A percentile compares a stretch with the other conserved stretches of the same genome.
phyloP scores from a whole-genome alignment of 2,888 invertebrate species.

The Malthinus seriepunctatus region DNA sequence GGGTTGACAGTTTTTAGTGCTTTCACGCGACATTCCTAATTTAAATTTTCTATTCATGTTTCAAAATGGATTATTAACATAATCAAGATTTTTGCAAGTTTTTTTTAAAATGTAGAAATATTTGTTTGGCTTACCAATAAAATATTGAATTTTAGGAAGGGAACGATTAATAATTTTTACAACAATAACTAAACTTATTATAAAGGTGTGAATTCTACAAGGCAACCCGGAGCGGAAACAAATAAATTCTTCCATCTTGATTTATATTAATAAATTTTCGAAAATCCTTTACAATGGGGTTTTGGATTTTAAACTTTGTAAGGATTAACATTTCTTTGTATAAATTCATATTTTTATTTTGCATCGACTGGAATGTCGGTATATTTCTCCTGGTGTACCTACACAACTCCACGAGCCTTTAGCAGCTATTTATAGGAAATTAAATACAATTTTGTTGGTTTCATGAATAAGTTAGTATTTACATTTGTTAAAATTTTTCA shows the following conservation, averaged over 20 bases:
- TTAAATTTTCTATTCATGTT: too few species aligned
- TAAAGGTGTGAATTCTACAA: slow-evolving; percentile 13
- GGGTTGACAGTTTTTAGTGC: background rate
- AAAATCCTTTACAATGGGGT: slow-evolving; percentile 13
- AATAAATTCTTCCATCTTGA: slow-evolving; percentile 18
- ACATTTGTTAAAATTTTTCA: background rate
- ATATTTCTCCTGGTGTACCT: too few species aligned
- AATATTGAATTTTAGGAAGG: too few species aligned
- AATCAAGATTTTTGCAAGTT: too few species aligned
- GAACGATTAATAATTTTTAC: slow-evolving; percentile 7
- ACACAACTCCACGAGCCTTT: background rate
- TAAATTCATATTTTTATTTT: slow-evolving; percentile 3
- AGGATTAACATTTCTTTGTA: background rate
- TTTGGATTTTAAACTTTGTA: background rate
- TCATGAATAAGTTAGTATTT: too few species aligned
- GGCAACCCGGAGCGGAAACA: slow-evolving; percentile 15
- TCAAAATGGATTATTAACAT: too few species aligned
- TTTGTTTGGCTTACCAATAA: too few species aligned
- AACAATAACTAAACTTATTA: slow-evolving; percentile 8
- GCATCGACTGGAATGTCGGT: background rate
- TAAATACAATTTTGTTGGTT: background rate
- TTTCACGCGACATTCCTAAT: too few species aligned
- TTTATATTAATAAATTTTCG: slow-evolving; percentile 16
- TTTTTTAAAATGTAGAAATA: too few species aligned
- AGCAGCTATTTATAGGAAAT: background rate